Conservation (phyloP, 2,797 vertebrate genomes). For the Champsocephalus gunnari region DNA sequence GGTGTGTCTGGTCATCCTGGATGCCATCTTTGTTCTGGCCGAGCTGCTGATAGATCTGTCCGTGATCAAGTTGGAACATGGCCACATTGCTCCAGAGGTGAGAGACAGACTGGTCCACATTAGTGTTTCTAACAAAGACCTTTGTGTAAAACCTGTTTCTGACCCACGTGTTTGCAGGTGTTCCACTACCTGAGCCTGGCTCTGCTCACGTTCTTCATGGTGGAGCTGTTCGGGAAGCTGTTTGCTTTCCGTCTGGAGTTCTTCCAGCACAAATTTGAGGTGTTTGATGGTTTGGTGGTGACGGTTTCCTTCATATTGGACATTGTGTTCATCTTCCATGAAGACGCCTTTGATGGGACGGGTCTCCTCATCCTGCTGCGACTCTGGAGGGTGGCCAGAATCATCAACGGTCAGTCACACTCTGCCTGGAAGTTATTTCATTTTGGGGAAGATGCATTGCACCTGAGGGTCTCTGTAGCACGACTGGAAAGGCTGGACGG, state of each 20-base stretch:
- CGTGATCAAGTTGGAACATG: constrained; percentile 85
- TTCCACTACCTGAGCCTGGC: constrained; percentile 94
- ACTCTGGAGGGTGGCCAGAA: constrained; percentile 96
- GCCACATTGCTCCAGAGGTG: constrained; percentile 87
- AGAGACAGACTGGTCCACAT: constrained; percentile 15
- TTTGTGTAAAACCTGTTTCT: not conserved
- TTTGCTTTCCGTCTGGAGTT: constrained; percentile 91
- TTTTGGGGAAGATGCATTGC: not conserved
- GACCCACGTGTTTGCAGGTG: constrained; percentile 79
- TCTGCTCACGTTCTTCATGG: constrained; percentile 91
- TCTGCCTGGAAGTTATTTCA: not conserved
- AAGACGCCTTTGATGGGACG: constrained; percentile 90
- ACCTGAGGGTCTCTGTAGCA: not conserved
- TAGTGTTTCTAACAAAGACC: not conserved
- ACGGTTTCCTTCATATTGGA: constrained; percentile 93
- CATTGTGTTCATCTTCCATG: constrained; percentile 86
- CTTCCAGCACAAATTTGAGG: constrained; percentile 96
- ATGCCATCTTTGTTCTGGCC: constrained; percentile 91
- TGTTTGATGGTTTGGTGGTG: constrained; percentile 92
- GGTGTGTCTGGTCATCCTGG: constrained; percentile 92
- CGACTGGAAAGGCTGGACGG: not conserved
- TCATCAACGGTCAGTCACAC: constrained; percentile 89
- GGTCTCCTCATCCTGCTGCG: constrained; percentile 94
- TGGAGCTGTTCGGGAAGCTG: constrained; percentile 92
- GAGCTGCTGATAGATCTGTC: constrained; percentile 93